phyloP scores from a whole-genome alignment of 2,797 vertebrate species.

The Acestrorhynchus altus region DNA sequence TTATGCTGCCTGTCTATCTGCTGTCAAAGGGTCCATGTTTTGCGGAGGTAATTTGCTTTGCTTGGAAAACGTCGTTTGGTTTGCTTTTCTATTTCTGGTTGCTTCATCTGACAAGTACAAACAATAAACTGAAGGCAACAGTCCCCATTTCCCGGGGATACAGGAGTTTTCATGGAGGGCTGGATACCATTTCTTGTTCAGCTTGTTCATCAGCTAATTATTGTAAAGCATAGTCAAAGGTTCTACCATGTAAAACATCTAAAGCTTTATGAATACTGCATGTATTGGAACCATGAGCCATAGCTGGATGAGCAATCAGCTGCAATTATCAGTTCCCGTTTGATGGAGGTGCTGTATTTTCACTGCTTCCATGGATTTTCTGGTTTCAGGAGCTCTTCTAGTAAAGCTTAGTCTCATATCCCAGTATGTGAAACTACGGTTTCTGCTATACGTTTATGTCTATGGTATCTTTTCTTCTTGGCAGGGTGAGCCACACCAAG shows the following conservation, averaged over 20 bases:
- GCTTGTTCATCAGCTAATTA: neutral
- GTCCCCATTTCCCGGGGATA: neutral
- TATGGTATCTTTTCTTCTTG: neutral
- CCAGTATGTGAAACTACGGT: neutral
- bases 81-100: slow-evolving; percentile 17
- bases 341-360: no score
- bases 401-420: neutral
- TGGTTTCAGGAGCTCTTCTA: no score
- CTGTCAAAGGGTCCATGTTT: slow-evolving; percentile 27
- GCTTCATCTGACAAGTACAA: slow-evolving; percentile 1
- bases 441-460: neutral
- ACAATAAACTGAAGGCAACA: slow-evolving; percentile 15
- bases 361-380: no score
- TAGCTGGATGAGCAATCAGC: slow-evolving; percentile 30
- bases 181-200: neutral
- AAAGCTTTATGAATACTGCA: neutral
- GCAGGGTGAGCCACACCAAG: neutral
- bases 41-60: slow-evolving; percentile 3
- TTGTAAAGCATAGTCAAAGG: neutral
- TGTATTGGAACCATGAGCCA: neutral
- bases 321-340: no score
- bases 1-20: slow-evolving; percentile 7
- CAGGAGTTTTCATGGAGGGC: no score
- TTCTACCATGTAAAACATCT: neutral
- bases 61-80: slow-evolving; percentile 9